phyloP scores from a whole-genome alignment of 2,888 invertebrate species.

The Clanis bilineata region DNA sequence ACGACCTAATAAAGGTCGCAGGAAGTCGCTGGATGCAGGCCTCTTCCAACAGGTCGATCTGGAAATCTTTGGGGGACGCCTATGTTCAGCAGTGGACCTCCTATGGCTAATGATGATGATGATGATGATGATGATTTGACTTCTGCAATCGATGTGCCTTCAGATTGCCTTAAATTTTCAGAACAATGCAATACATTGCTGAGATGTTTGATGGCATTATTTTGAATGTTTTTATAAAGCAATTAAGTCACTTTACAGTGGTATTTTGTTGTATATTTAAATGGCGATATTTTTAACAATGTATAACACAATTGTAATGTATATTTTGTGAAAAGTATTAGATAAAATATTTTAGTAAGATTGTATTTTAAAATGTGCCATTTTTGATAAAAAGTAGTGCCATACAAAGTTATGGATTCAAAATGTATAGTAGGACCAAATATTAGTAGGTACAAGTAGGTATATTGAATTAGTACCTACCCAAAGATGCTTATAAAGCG shows the following conservation, averaged over 20 bases:
- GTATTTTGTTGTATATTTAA: background rate
- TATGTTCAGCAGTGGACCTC: no score
- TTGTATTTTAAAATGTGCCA: constrained; percentile 4
- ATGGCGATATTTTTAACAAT: constrained; percentile 6
- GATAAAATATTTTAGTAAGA: constrained; percentile 5
- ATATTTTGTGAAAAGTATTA: constrained; percentile 11
- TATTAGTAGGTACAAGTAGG: background rate
- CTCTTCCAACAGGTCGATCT: no score
- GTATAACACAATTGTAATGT: constrained; percentile 6
- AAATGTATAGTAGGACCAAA: constrained; percentile 1
- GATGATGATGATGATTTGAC: background rate
- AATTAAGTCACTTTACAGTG: background rate
- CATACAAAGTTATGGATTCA: background rate
- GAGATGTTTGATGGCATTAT: background rate
- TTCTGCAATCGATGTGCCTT: background rate
- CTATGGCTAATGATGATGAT: no score
- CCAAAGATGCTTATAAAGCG: constrained; percentile 8
- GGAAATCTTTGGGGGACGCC: no score
- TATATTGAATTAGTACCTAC: background rate
- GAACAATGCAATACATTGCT: background rate
- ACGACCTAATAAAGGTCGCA: no score
- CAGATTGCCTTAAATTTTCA: background rate
- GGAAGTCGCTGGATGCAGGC: no score
- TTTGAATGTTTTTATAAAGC: background rate
- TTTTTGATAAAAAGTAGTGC: no score